Conservation (phyloP, 1,140 invertebrate species). For the Fopius arisanus region DNA sequence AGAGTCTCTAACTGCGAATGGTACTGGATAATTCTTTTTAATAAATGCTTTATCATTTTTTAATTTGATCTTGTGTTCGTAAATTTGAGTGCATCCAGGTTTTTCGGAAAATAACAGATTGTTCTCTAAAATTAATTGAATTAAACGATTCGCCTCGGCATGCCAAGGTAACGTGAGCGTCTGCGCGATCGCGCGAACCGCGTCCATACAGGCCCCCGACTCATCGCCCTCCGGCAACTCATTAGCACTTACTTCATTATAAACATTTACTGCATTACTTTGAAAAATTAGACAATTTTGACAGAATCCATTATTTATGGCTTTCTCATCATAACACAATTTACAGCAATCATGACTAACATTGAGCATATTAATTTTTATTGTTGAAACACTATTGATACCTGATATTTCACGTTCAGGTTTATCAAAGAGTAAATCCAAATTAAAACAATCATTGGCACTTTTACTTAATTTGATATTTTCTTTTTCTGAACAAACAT, state of each 20-base stretch:
- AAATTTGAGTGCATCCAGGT: background rate
- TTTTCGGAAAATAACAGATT: background rate
- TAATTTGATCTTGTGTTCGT: slow-evolving; percentile 6
- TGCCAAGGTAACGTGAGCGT: background rate
- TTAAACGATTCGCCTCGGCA: background rate
- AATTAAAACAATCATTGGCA: background rate
- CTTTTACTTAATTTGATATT: background rate
- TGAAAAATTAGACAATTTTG: background rate
- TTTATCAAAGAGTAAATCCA: background rate
- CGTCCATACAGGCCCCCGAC: background rate
- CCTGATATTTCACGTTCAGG: background rate
- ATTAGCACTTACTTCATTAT: background rate
- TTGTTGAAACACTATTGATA: background rate
- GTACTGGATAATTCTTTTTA: slow-evolving; percentile 37
- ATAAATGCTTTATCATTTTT: slow-evolving; percentile 9
- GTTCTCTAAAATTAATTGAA: background rate
- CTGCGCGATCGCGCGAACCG: background rate
- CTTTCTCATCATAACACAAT: background rate
- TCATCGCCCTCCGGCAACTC: background rate
- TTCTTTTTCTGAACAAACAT: background rate
- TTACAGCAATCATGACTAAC: background rate
- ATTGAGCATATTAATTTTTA: background rate
- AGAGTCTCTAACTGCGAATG: slow-evolving; percentile 23
- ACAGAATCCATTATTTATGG: background rate
- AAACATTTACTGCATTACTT: background rate